Conservation (phyloP, 2,113 vertebrate genomes). For the Hipposideros armiger region DNA sequence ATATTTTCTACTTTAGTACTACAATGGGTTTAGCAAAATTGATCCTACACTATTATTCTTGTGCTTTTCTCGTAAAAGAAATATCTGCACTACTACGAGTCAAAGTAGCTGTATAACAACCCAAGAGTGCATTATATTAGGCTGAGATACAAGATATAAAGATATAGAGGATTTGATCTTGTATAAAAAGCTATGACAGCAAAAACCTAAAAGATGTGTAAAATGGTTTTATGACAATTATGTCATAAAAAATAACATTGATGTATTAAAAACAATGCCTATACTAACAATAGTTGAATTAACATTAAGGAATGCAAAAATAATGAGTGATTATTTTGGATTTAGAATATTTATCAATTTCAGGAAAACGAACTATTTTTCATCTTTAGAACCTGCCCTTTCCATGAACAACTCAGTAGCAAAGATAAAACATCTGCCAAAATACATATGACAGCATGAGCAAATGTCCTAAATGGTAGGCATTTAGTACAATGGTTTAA, state of each 20-base stretch:
- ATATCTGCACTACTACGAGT: conserved; percentile 7
- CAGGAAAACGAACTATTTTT: neutral
- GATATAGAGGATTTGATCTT: neutral
- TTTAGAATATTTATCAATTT: conserved; percentile 18
- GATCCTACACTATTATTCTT: neutral
- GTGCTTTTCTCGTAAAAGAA: conserved; percentile 20
- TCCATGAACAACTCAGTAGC: conserved; percentile 47
- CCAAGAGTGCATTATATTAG: neutral
- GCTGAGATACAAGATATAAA: conserved; percentile 40
- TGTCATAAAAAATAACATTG: conserved; percentile 15
- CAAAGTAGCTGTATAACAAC: conserved; percentile 56
- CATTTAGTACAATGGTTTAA: conserved; percentile 21
- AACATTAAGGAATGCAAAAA: conserved; percentile 19
- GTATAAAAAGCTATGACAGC: neutral
- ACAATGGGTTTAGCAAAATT: neutral
- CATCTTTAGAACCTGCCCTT: conserved; percentile 64
- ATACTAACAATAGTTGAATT: neutral
- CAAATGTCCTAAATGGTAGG: conserved; percentile 39
- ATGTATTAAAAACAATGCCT: conserved; percentile 24
- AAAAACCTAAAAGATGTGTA: conserved; percentile 44
- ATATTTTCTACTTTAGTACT: conserved; percentile 28
- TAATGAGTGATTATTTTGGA: conserved; percentile 5
- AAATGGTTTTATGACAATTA: conserved; percentile 18
- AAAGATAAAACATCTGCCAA: conserved; percentile 70
- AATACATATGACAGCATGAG: conserved; percentile 52